These are phyloP conservation scores for Maniola hyperantus DNA, from an alignment of 2,888 invertebrate genomes.

Conservation along the genomic window DNA sequence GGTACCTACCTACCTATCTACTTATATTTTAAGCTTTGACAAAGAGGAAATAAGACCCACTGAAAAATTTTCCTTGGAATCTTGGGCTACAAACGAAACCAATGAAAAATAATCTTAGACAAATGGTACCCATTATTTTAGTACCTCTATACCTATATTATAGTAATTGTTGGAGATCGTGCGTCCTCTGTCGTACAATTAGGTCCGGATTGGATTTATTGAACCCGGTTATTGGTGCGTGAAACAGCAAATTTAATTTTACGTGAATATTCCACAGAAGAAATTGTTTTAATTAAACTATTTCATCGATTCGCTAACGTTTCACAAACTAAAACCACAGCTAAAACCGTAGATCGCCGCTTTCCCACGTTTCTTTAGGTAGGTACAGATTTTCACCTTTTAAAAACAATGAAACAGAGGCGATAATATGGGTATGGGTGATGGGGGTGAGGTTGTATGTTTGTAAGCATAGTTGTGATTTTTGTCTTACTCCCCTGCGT, in stretches of 20 bases:
- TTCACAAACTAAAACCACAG: neutral
- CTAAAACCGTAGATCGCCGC: neutral
- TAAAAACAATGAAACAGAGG: neutral
- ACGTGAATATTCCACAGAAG: constrained; percentile 20
- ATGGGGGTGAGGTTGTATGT: no score
- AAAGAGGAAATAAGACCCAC: no score
- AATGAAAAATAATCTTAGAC: no score
- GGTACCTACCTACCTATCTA: no score
- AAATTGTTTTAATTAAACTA: constrained; percentile 10
- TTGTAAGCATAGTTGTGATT: no score
- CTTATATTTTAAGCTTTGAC: no score
- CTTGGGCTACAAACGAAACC: no score
- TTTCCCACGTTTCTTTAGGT: constrained; percentile 3
- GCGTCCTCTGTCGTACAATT: constrained; percentile 22
- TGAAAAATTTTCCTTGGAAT: no score
- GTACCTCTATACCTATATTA: no score
- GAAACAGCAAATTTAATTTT: constrained; percentile 23
- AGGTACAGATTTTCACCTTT: neutral
- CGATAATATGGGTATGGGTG: no score
- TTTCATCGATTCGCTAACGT: constrained; percentile 8
- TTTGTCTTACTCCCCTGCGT: no score
- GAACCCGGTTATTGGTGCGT: constrained; percentile 20
- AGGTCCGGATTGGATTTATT: constrained; percentile 21
- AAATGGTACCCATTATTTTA: no score
- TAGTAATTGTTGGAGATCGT: constrained; percentile 5